Base-by-base conservation (phyloP, 2,888 invertebrate genomes). In the Conchocele bisecta region DNA sequence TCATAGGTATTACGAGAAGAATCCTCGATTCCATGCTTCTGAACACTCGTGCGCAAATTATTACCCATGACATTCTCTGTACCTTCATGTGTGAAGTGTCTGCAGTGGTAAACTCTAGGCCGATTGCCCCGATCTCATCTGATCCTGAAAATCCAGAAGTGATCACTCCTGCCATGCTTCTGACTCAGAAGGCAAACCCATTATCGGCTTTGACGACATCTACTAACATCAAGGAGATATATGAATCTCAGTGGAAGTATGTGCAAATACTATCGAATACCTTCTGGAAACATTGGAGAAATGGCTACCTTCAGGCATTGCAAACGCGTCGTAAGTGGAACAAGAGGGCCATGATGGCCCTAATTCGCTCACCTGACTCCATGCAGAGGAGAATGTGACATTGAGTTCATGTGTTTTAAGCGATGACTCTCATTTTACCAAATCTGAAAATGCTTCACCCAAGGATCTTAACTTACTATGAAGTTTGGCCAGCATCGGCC, bases 101-200 rank as follows among this genome's bases (percentile, higher is more conserved):
- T 22, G 65, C 74, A 4, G 71, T 79, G 3, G 53, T 79, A 0
- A 79, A 79, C 35, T 59, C 67, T 1, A 54, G 76, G 13, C 79
- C 70, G 15, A 42, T 79, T n/a, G 69, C 44, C 5, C 42, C 67
- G 11, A 33, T 68, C 3, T 76, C 79, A 13, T 35, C 41, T 22
- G 73, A 79, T 56, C 51, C 70, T 3, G 71, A 74, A 37, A n/a
- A 42, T 39, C 71, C 76, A 13, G 28, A 37, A 6, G 41, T 74
- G 15, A 22, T 77, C 13, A 59, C 50, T 20, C 74, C 74, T 0
- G 7, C 59, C n/a, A 60, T 54, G 17, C 33, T 77, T 11, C 64
- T 79, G 3, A 74, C 68, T 9, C 59, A 60, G 26, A 72, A 67
- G 41, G 20, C 15, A n/a, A 39, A 37, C 7, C 20, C 31, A 11